Conservation (phyloP, 2,888 invertebrate genomes). For the Conomelus anceps region DNA sequence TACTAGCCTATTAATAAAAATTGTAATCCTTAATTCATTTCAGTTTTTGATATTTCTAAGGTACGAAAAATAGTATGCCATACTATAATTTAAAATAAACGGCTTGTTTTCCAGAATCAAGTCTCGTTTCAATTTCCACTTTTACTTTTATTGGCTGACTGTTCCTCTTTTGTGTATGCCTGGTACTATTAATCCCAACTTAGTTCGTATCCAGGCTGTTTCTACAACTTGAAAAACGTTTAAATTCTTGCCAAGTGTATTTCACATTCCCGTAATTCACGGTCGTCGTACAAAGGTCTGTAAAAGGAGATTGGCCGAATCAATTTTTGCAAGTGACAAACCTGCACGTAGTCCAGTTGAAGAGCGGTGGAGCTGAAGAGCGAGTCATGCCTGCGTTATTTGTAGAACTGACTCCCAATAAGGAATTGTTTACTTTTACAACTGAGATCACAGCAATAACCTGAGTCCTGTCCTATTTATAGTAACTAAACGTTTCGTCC, state of each 20-base stretch:
- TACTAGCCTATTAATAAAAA: too few relatives aligned
- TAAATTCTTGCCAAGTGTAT: not conserved
- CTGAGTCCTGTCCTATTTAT: not conserved
- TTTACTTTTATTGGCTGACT: too few relatives aligned
- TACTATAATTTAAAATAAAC: too few relatives aligned
- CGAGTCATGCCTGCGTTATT: not conserved
- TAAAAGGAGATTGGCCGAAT: not conserved
- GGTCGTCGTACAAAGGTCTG: not conserved
- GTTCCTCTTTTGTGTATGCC: too few relatives aligned
- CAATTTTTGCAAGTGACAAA: not conserved
- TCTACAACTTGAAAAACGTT: not conserved
- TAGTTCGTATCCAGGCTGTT: not conserved
- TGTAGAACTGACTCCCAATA: not conserved
- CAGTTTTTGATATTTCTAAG: too few relatives aligned
- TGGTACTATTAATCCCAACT: too few relatives aligned
- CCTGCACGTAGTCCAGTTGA: not conserved
- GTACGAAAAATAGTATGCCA: too few relatives aligned
- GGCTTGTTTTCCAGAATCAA: too few relatives aligned
- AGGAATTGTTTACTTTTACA: not conserved
- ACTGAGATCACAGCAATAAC: not conserved
- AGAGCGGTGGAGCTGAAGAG: not conserved
- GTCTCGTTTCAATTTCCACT: too few relatives aligned
- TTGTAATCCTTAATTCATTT: too few relatives aligned
- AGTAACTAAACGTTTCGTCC: not conserved
- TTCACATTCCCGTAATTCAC: not conserved